A percentile compares a stretch with the other conserved stretches of the same genome.
Conservation (phyloP, 2,888 invertebrate species). For the Pherbina coryleti region DNA sequence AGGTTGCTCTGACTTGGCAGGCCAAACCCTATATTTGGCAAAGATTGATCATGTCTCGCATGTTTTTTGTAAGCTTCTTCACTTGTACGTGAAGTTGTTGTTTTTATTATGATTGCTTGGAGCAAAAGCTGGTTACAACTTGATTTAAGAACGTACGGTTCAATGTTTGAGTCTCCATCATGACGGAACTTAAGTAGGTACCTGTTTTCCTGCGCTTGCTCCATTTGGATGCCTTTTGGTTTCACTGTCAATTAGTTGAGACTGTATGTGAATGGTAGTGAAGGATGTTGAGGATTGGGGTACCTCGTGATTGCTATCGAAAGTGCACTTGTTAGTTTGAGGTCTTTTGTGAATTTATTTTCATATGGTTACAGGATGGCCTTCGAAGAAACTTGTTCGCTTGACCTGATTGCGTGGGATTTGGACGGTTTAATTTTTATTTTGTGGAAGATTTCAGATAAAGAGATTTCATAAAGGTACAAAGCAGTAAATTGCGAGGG, state of each 20-base stretch:
- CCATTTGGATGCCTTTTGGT: not conserved
- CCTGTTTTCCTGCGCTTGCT: constrained; percentile 2
- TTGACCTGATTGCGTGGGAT: constrained; percentile 13
- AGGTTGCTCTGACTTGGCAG: not conserved
- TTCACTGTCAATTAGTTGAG: not conserved
- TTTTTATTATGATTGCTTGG: too few species aligned
- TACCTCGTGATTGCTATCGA: not conserved
- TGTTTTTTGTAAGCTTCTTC: too few species aligned
- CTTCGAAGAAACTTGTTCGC: constrained; percentile 25
- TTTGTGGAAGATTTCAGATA: too few species aligned
- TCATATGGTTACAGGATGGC: not conserved
- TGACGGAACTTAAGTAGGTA: not conserved
- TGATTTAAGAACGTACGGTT: too few species aligned
- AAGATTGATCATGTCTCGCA: constrained; percentile 1
- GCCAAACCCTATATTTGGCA: not conserved
- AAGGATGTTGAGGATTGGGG: not conserved
- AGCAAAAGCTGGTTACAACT: too few species aligned
- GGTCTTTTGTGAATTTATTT: not conserved
- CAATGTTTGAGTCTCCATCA: not conserved
- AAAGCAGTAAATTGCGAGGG: too few species aligned
- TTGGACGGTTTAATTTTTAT: not conserved
- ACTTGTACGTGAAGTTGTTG: too few species aligned
- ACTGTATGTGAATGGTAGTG: not conserved
- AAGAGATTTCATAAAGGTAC: too few species aligned
- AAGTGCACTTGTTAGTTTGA: constrained; percentile 29